These are phyloP conservation scores for Diorhabda carinulata DNA, from an alignment of 1,140 invertebrate species.

Conservation along the genomic window DNA sequence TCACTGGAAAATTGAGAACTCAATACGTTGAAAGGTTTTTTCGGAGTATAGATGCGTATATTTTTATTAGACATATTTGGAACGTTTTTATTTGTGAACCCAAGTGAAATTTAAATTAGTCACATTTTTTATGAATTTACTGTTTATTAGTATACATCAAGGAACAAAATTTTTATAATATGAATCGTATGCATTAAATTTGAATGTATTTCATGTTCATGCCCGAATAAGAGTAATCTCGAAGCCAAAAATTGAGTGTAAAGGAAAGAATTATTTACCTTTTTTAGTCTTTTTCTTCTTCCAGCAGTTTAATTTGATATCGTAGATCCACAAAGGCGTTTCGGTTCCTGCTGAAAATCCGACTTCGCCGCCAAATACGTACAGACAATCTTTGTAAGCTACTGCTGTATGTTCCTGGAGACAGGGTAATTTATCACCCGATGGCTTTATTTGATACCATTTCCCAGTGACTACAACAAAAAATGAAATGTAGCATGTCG, in stretches of 20 bases:
- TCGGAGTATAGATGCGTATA: no score
- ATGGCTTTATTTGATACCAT: conserved; percentile 67
- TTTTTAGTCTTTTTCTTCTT: conserved; percentile 60
- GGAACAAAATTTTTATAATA: no score
- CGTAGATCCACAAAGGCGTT: conserved; percentile 84
- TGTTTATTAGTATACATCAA: no score
- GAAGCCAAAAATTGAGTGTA: not conserved
- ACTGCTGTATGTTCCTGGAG: conserved; percentile 83
- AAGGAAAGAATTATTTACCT: conserved; percentile 31
- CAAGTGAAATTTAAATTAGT: no score
- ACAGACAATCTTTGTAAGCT: conserved; percentile 68
- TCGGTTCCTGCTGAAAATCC: conserved; percentile 74
- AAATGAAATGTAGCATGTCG: not conserved
- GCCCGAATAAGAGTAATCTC: not conserved
- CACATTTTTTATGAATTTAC: no score
- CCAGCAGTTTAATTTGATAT: conserved; percentile 69
- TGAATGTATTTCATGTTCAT: not conserved
- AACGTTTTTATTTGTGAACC: no score
- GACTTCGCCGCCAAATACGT: conserved; percentile 86
- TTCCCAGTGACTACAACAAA: conserved; percentile 56
- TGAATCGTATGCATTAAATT: no score
- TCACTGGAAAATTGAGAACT: no score
- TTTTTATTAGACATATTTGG: no score
- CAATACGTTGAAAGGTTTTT: no score
- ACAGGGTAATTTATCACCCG: conserved; percentile 69